Evolutionary conservation across 2,888 invertebrate genomes (phyloP).

Genomic region (Gymnoscelis rufifasciata): DNA sequence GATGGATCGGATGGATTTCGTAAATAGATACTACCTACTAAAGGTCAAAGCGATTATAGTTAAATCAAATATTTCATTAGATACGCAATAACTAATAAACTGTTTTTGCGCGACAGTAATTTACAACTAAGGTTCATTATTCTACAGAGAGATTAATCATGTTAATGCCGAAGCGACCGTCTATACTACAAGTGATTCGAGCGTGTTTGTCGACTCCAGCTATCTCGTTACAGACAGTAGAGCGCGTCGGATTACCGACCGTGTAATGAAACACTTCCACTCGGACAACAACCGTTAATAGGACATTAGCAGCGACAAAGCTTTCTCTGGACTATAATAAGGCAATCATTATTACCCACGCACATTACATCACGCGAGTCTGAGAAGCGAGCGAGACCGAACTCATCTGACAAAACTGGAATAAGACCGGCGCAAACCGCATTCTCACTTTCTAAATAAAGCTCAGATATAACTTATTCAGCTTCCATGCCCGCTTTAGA

Average conservation of each 20-base stretch:
- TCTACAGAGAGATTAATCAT: conserved; percentile 21
- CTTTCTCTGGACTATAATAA: conserved; percentile 53
- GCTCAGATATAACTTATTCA: conserved; percentile 35
- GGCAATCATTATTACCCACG: conserved; percentile 39
- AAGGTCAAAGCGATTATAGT: conserved; percentile 42
- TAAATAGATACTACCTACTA: conserved; percentile 36
- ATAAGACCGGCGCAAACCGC: conserved; percentile 38
- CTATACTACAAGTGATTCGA: conserved; percentile 43
- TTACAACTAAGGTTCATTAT: conserved; percentile 12
- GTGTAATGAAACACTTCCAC: conserved; percentile 76
- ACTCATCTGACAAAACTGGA: conserved; percentile 23
- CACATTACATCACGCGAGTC: conserved; percentile 30
- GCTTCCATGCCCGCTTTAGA: conserved; percentile 37
- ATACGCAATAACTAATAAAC: background rate
- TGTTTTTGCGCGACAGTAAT: conserved; percentile 14
- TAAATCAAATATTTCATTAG: background rate
- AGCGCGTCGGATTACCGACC: conserved; percentile 61
- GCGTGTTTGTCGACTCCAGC: conserved; percentile 49
- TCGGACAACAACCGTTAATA: conserved; percentile 68
- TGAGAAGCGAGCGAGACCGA: conserved; percentile 25
- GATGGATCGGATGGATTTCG: background rate
- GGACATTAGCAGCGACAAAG: conserved; percentile 58
- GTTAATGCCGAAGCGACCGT: conserved; percentile 33
- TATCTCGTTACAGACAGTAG: conserved; percentile 63
- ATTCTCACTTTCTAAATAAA: conserved; percentile 45